Base-by-base conservation (phyloP, 1,140 invertebrate species). In the Medauroidea extradentata region DNA sequence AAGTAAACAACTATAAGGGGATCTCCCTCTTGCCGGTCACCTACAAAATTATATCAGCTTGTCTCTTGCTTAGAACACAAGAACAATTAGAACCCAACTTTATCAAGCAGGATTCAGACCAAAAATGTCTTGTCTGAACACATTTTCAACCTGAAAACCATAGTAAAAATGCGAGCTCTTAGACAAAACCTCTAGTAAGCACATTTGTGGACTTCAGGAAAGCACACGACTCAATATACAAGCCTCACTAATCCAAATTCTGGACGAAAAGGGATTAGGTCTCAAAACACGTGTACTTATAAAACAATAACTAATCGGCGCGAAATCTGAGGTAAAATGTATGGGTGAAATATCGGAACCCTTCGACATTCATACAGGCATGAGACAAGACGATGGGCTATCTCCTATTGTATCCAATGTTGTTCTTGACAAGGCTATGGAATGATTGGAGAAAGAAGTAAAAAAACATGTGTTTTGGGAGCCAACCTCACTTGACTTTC, bases 311-410 rank as follows among this genome's bases (percentile, higher is more conserved):
- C 43, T 44, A 44, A 44, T 44, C 21, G 23, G 38, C 25, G 53
- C 49, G 21, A 59, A 23, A 19, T 59, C 57, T 8, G 24, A 42
- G 18, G 57, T 59, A 24, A 53, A 52, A 52, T 53, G 51, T 41
- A 23, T 41, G 21, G 46, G 49, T n/a, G 34, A 52, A 41, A 53
- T 52, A 11, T 59, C 57, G 18, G 49, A 53, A 42, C 57, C 57
- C 24, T 59, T 59, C 27, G 29, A 29, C 14, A 42, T 41, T 4
- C 39, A 23, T 42, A 59, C 48, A 1, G 48, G 49, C 9, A 23
- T 59, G 11, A 48, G 48, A 7, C 57, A 59, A 50, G 57, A 38
- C 16, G 48, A 59, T 24, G 49, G 38, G 11, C 49, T 50, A 19
- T 58, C 56, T 7, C 56, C 46, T 3, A 27, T 59, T 53, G 4